These are phyloP conservation scores for Scolanthus callimorphus DNA, from an alignment of 92 coral and sea anemone species.

Conservation along the genomic window DNA sequence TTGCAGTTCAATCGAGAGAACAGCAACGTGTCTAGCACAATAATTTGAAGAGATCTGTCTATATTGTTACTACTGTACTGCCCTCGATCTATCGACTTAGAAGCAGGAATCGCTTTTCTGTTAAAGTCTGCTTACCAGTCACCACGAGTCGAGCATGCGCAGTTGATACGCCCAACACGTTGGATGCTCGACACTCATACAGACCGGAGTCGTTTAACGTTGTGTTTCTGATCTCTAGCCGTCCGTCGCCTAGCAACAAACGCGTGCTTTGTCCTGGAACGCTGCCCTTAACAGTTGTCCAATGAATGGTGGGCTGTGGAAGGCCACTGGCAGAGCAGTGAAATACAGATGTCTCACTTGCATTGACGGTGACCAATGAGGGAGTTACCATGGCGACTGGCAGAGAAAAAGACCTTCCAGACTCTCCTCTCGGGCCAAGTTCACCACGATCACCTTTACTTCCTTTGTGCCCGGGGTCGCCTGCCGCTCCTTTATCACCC, in stretches of 20 bases:
- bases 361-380: constrained; percentile 7
- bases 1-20: no score
- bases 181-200: constrained; percentile 13
- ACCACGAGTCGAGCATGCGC: not conserved
- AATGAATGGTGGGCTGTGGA: constrained; percentile 5
- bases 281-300: constrained; percentile 2
- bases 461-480: constrained; percentile 4
- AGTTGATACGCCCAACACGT: not conserved
- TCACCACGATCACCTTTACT: constrained; percentile 9
- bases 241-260: not conserved
- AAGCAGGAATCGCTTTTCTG: no score
- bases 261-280: not conserved
- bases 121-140: not conserved
- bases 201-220: constrained; percentile 4
- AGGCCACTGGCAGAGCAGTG: constrained; percentile 17
- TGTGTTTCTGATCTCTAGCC: not conserved
- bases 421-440: constrained; percentile 16
- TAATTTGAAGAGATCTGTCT: no score
- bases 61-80: no score
- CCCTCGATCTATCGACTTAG: no score
- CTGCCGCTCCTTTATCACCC: constrained; percentile 19
- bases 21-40: no score
- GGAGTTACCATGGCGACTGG: constrained; percentile 12
- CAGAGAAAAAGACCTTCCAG: constrained; percentile 9
- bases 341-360: constrained; percentile 16